Conservation (phyloP, 2,888 invertebrate genomes). For the Habrosyne pyritoides region DNA sequence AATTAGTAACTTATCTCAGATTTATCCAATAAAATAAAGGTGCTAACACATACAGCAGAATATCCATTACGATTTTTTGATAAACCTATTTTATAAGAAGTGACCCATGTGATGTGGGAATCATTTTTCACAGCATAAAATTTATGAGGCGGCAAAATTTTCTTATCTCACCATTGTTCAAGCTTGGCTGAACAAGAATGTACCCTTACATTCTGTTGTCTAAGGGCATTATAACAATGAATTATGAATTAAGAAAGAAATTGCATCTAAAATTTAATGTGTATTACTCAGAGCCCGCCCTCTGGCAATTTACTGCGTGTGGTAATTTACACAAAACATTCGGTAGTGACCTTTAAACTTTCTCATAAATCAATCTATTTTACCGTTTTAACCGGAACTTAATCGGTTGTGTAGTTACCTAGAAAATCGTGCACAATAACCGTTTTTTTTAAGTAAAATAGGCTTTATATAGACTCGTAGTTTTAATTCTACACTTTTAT, state of each 20-base stretch:
- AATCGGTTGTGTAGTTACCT: too few species aligned
- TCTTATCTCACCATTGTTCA: slow-evolving; percentile 42
- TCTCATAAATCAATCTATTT: too few species aligned
- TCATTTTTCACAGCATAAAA: slow-evolving; percentile 50
- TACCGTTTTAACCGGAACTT: too few species aligned
- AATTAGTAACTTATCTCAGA: too few species aligned
- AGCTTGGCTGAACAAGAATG: slow-evolving; percentile 28
- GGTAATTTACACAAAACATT: too few species aligned
- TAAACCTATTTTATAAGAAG: slow-evolving; percentile 26
- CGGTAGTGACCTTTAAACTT: too few species aligned
- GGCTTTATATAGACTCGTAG: too few species aligned
- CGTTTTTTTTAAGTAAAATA: too few species aligned
- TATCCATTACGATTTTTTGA: slow-evolving; percentile 27
- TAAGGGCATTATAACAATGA: not conserved
- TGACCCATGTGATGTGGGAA: slow-evolving; percentile 43
- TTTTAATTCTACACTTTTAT: too few species aligned
- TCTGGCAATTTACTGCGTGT: too few species aligned
- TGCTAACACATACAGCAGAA: slow-evolving; percentile 16
- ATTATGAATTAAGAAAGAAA: slow-evolving; percentile 3
- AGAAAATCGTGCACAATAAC: too few species aligned
- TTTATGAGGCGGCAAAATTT: slow-evolving; percentile 51
- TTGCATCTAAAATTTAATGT: not conserved
- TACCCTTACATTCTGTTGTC: slow-evolving; percentile 4
- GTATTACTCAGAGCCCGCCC: too few species aligned
- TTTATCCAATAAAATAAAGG: not conserved